Percentiles rank a stretch among this genome's conserved stretches.
Evolutionary conservation across 1,140 invertebrate genomes (phyloP).

Genomic region (Caenorhabditis briggsae): DNA sequence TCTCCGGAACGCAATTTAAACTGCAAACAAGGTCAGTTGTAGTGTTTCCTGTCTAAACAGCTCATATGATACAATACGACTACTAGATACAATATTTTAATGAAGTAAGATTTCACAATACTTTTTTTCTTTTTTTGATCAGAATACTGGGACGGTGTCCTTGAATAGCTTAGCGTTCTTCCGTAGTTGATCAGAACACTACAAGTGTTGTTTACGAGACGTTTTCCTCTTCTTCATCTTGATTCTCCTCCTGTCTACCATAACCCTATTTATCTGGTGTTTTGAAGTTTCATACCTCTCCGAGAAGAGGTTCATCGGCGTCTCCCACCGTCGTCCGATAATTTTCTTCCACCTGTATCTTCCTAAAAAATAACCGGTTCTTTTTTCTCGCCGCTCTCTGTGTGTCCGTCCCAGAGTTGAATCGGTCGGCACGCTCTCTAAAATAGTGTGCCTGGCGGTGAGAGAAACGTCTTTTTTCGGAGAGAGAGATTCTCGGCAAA

Average conservation of each 20-base stretch:
- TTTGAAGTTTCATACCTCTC: slow-evolving; percentile 22
- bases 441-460: slow-evolving; percentile 49
- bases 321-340: background rate
- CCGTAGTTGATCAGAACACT: background rate
- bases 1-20: too few species aligned
- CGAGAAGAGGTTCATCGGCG: slow-evolving; percentile 1
- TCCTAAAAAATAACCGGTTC: slow-evolving; percentile 48
- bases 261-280: slow-evolving; percentile 36
- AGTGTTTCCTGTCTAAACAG: too few species aligned
- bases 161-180: too few species aligned
- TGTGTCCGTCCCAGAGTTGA: background rate
- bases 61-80: too few species aligned
- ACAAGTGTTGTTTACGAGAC: background rate
- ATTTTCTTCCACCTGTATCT: background rate
- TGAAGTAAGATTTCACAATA: background rate
- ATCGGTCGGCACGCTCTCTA: slow-evolving; percentile 29
- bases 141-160: background rate
- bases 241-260: background rate
- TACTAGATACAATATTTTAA: too few species aligned
- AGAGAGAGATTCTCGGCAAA: slow-evolving; percentile 33
- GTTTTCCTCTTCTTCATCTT: too few species aligned
- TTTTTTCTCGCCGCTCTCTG: background rate
- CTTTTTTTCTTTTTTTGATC: background rate
- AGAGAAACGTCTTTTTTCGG: slow-evolving; percentile 34
- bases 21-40: too few species aligned